phyloP scores from a whole-genome alignment of 2,888 invertebrate species.

The Epirrita christyi region DNA sequence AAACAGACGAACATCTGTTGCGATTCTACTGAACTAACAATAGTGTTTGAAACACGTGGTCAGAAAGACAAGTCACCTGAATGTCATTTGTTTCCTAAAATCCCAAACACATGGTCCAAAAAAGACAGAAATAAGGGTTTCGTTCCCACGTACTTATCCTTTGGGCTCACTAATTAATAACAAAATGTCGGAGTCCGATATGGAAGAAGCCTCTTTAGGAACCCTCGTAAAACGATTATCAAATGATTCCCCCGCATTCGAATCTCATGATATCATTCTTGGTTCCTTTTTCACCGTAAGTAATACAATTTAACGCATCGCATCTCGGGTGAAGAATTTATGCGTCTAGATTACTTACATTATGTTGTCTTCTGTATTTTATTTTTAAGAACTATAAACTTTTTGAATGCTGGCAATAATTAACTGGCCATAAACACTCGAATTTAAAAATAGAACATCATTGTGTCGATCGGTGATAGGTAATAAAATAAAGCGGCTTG shows the following conservation, averaged over 20 bases:
- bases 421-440: conserved; percentile 32
- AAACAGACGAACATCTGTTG: conserved; percentile 68
- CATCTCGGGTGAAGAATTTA: conserved; percentile 36
- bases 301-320: conserved; percentile 76
- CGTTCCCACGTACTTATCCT: conserved; percentile 78
- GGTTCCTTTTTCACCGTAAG: conserved; percentile 62
- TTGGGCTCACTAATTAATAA: conserved; percentile 76
- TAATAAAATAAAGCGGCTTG: conserved; percentile 46
- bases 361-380: not conserved
- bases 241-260: conserved; percentile 70
- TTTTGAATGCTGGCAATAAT: conserved; percentile 37
- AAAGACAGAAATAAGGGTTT: conserved; percentile 54
- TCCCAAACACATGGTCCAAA: conserved; percentile 68
- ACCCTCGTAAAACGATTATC: conserved; percentile 82
- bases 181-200: conserved; percentile 69
- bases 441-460: conserved; percentile 24
- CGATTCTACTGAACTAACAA: conserved; percentile 66
- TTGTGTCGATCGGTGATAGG: conserved; percentile 10
- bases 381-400: conserved; percentile 7
- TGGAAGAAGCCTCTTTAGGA: conserved; percentile 73
- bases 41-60: conserved; percentile 65
- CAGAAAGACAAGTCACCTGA: conserved; percentile 62
- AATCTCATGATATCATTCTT: conserved; percentile 63
- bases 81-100: conserved; percentile 68
- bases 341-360: conserved; percentile 4